Base-by-base conservation (phyloP, 2,797 vertebrate species). In the Onychomys leucogaster region DNA sequence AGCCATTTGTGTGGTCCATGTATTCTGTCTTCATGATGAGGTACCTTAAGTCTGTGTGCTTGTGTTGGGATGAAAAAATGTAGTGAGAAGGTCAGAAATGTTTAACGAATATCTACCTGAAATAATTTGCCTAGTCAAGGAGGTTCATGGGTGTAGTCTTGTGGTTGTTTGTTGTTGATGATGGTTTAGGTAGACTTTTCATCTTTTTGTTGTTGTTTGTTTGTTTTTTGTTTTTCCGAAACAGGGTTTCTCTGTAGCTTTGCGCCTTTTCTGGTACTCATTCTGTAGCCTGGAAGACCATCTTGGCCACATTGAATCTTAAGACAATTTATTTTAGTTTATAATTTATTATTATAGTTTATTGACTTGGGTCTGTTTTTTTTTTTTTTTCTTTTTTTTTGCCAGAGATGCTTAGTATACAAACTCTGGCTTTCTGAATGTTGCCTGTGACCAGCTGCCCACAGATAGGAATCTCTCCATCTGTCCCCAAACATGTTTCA, bases 291-390 rank as follows among this genome's bases (percentile, higher is more conserved):
- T 57, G 12, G 27, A 63, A 52, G n/a, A 49, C 34, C 19, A 5
- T 81, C 52, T 75, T 37, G 16, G 13, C 52, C 55, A 63, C 57
- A 57, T 8, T 41, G 89, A 85, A 32, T 67, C 37, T 49, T 55
- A 23, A 84, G 37, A 49, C 23, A 49, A 0, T 78, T 88, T 94
- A 23, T 81, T 94, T 89, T 49, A 73, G 17, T 75, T 75, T 41
- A 43, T 75, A 43, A 34, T 46, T 27, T 76, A 29, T 19, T 75
- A 52, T 6, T 75, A 23, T 13, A 81, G 43, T 25, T 71, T 63
- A 32, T 46, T 67, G 67, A 75, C 17, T 34, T 94, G 67, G 23
- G 41, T 84, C 90, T 96, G 69, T 55, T 88, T 13, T 90, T 76
- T 83, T 78, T 81, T 89, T 73, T 75, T 10, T 49, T 46, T 90